A percentile compares a stretch with the other conserved stretches of the same genome.
These are phyloP conservation scores for Fundulus diaphanus DNA, from an alignment of 2,797 vertebrate species.

Conservation along the genomic window DNA sequence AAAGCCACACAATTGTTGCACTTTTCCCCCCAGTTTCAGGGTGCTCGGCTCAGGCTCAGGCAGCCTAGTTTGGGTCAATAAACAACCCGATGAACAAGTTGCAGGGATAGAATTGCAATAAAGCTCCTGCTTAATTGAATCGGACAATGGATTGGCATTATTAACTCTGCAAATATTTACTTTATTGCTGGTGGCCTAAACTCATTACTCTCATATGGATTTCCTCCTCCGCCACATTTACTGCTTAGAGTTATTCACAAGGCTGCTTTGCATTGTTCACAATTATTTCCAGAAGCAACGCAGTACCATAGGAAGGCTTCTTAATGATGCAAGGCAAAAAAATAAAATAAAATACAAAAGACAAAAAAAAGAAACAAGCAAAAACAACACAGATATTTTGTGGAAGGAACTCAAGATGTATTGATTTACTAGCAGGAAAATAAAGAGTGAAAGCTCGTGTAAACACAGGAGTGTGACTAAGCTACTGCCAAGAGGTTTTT, in stretches of 20 bases:
- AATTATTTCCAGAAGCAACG: slow-evolving; percentile 78
- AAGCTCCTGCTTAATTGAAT: slow-evolving; percentile 68
- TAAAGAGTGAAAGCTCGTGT: slow-evolving; percentile 27
- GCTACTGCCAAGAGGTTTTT: slow-evolving; percentile 24
- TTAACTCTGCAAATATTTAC: slow-evolving; percentile 80
- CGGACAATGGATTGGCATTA: slow-evolving; percentile 67
- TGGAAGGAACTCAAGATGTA: slow-evolving; percentile 9
- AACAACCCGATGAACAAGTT: slow-evolving; percentile 12
- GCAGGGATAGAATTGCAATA: slow-evolving; percentile 19
- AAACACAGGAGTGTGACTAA: slow-evolving; percentile 50
- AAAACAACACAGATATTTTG: slow-evolving; percentile 8
- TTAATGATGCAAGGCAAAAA: slow-evolving; percentile 25
- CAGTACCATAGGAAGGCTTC: slow-evolving; percentile 43
- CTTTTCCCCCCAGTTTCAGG: slow-evolving; percentile 27
- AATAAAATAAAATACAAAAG: no score
- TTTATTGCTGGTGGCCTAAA: slow-evolving; percentile 59
- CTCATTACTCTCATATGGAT: slow-evolving; percentile 83
- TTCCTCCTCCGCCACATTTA: slow-evolving; percentile 75
- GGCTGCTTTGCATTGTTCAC: slow-evolving; percentile 70
- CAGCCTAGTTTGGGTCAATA: slow-evolving; percentile 48
- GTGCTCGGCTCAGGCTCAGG: slow-evolving; percentile 14
- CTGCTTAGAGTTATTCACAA: slow-evolving; percentile 76
- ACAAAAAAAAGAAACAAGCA: no score
- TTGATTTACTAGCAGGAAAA: slow-evolving; percentile 41
- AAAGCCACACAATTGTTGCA: slow-evolving; percentile 4